Evolutionary conservation across 1,140 invertebrate genomes (phyloP).

Genomic region (Patella vulgata): DNA sequence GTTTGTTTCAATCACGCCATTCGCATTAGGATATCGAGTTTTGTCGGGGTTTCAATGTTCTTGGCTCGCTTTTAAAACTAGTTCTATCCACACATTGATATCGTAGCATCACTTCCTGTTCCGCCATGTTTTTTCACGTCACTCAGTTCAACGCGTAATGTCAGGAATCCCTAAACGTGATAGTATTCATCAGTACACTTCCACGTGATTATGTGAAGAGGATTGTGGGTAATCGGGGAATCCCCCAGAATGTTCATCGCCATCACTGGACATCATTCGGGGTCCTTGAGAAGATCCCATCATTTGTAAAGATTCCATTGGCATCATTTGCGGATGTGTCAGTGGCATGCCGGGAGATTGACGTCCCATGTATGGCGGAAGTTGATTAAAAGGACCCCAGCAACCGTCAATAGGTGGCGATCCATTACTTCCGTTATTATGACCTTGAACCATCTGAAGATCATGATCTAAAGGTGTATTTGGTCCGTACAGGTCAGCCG

Average conservation of each 20-base stretch:
- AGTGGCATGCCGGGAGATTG: slow-evolving; percentile 49
- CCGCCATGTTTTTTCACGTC: too few relatives aligned
- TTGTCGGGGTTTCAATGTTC: too few relatives aligned
- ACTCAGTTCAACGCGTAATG: too few relatives aligned
- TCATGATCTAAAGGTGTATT: slow-evolving; percentile 54
- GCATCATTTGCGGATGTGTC: slow-evolving; percentile 42
- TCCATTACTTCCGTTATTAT: slow-evolving; percentile 44
- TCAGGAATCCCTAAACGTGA: too few relatives aligned
- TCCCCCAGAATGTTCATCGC: slow-evolving; percentile 46
- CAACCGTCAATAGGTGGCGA: slow-evolving; percentile 48
- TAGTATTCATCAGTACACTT: slow-evolving; percentile 58
- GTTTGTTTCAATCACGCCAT: too few relatives aligned
- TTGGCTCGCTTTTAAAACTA: too few relatives aligned
- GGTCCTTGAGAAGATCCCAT: slow-evolving; percentile 33
- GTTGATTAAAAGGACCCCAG: slow-evolving; percentile 48
- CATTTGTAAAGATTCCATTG: slow-evolving; percentile 44
- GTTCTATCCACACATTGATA: too few relatives aligned
- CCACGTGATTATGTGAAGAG: slow-evolving; percentile 61
- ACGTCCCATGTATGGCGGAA: slow-evolving; percentile 41
- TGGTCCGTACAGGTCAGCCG: slow-evolving; percentile 50
- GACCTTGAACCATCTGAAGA: slow-evolving; percentile 50
- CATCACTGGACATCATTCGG: slow-evolving; percentile 50
- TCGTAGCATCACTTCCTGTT: too few relatives aligned
- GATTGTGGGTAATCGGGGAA: slow-evolving; percentile 54
- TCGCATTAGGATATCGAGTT: too few relatives aligned